These are phyloP conservation scores for Holcopasites calliopsidis DNA, from an alignment of 1,140 invertebrate genomes.

Conservation along the genomic window DNA sequence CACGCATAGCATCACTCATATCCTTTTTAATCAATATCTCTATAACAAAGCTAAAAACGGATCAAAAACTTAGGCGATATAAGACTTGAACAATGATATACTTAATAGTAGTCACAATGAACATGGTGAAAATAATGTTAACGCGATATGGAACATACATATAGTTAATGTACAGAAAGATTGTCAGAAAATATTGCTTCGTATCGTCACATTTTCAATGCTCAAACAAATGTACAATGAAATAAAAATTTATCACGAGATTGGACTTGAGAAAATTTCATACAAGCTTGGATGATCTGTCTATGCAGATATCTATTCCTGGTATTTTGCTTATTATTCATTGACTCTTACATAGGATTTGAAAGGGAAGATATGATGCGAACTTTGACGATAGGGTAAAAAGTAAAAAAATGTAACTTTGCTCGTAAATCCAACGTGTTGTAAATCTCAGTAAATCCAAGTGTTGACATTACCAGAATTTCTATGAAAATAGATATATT, in stretches of 20 bases:
- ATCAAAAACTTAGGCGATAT: constrained; percentile 70
- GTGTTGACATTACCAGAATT: constrained; percentile 29
- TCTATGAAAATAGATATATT: constrained; percentile 45
- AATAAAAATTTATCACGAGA: too few relatives aligned
- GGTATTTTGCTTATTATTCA: not conserved
- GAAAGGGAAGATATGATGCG: constrained; percentile 2
- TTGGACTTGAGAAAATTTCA: too few relatives aligned
- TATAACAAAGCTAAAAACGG: constrained; percentile 70
- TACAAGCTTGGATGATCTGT: not conserved
- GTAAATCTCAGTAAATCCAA: not conserved
- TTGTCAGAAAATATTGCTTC: constrained; percentile 46
- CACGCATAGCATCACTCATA: constrained; percentile 55
- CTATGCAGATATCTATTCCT: not conserved
- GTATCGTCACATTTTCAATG: too few relatives aligned
- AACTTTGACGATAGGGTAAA: constrained; percentile 20
- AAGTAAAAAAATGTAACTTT: constrained; percentile 13
- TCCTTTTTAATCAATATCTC: constrained; percentile 60
- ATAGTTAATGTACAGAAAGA: constrained; percentile 63
- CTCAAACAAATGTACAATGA: not conserved
- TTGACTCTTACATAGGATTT: not conserved
- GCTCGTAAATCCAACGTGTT: constrained; percentile 1
- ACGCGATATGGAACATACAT: constrained; percentile 58
- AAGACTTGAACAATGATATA: constrained; percentile 63
- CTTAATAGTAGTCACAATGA: constrained; percentile 57
- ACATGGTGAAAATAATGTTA: constrained; percentile 56